A percentile compares a stretch with the other conserved stretches of the same genome.
Conservation (phyloP, 2,113 vertebrate genomes). For the Mustela lutreola region DNA sequence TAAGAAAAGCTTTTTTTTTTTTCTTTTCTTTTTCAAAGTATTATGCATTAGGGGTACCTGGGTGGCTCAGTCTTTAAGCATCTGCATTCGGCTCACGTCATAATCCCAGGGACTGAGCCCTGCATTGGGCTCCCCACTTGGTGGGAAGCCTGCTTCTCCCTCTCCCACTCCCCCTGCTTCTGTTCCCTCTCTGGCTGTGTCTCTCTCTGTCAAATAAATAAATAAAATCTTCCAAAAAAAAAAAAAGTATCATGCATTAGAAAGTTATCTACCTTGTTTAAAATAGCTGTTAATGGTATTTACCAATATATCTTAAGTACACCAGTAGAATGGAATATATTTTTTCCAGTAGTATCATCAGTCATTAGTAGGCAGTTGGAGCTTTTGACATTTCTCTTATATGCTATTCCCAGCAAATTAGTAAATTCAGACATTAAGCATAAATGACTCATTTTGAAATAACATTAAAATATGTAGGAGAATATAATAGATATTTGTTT, state of each 20-base stretch:
- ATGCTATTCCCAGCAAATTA: constrained; percentile 28
- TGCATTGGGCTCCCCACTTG: too few species aligned
- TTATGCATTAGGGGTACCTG: neutral
- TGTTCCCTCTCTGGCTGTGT: too few species aligned
- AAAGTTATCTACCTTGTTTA: constrained; percentile 31
- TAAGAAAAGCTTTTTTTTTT: constrained; percentile 8
- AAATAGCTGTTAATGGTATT: constrained; percentile 59
- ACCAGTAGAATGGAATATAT: neutral
- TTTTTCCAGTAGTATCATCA: neutral
- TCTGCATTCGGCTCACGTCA: too few species aligned
- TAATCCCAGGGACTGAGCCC: too few species aligned
- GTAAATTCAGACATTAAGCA: constrained; percentile 30
- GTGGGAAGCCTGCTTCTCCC: too few species aligned
- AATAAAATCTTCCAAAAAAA: too few species aligned
- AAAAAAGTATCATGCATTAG: constrained; percentile 19
- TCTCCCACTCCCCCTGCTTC: too few species aligned
- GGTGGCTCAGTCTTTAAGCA: too few species aligned
- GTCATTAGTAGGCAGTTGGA: neutral
- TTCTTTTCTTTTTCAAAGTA: neutral
- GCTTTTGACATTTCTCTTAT: constrained; percentile 36
- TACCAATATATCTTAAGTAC: neutral
- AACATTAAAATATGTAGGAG: constrained; percentile 10
- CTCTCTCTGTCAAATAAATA: too few species aligned
- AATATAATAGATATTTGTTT: constrained; percentile 42
- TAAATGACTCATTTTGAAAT: constrained; percentile 37